Evolutionary conservation across 2,888 invertebrate species (phyloP).

Genomic region (Hylaea fasciaria): DNA sequence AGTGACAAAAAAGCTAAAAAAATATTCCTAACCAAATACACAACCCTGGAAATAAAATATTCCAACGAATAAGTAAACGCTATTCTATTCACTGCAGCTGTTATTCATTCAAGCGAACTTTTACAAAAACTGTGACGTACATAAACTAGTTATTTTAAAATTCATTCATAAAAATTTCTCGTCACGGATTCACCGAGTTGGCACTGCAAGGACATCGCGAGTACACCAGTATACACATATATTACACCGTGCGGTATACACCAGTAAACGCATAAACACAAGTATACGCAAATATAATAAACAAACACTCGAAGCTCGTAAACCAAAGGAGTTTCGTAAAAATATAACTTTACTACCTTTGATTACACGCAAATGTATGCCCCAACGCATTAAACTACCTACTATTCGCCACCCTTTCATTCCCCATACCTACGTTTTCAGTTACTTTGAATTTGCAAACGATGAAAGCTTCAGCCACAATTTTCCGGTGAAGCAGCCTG

Average conservation of each 20-base stretch:
- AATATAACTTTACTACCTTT: conserved; percentile 57
- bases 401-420: not conserved
- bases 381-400: conserved; percentile 5
- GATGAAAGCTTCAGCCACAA: conserved; percentile 14
- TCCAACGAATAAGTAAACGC: too few relatives aligned
- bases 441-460: not conserved
- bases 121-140: conserved; percentile 2
- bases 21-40: too few relatives aligned
- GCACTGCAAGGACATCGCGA: conserved; percentile 34
- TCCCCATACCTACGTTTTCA: not conserved
- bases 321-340: conserved; percentile 52
- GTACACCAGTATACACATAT: conserved; percentile 32
- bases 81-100: too few relatives aligned
- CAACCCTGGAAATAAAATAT: too few relatives aligned
- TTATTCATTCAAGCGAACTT: conserved; percentile 11
- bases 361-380: conserved; percentile 42
- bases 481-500: conserved; percentile 7
- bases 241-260: too few relatives aligned
- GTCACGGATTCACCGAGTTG: conserved; percentile 8
- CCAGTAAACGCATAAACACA: too few relatives aligned
- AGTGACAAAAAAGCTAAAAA: too few relatives aligned
- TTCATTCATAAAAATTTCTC: conserved; percentile 23
- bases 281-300: conserved; percentile 17
- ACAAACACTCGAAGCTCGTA: conserved; percentile 52
- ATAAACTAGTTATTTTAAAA: conserved; percentile 13